Conservation (phyloP, 2,113 vertebrate species). For the Oceanodroma tethys region DNA sequence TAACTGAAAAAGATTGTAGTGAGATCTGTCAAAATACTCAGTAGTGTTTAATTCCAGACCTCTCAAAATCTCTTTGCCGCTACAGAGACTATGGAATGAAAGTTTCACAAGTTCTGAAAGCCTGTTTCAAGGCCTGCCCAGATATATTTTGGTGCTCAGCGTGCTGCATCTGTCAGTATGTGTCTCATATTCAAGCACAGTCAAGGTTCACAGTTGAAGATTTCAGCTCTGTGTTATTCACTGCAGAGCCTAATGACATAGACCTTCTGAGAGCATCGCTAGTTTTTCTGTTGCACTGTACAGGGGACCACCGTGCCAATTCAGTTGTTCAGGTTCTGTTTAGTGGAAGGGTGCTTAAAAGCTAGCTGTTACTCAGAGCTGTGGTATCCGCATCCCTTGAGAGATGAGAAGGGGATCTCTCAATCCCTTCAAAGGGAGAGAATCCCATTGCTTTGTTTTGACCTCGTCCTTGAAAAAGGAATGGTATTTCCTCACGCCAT, state of each 20-base stretch:
- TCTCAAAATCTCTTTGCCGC: background rate
- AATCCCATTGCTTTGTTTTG: background rate
- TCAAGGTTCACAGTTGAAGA: background rate
- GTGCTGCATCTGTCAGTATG: background rate
- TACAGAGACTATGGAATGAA: background rate
- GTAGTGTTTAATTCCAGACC: background rate
- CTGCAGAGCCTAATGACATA: background rate
- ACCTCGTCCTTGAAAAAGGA: background rate
- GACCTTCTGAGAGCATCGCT: background rate
- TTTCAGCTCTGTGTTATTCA: no score
- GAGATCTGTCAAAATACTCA: background rate
- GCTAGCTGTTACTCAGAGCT: background rate
- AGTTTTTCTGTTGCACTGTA: background rate
- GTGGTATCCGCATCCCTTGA: background rate
- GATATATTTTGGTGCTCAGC: background rate
- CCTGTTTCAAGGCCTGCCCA: background rate
- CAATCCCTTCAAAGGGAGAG: no score
- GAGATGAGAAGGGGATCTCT: no score
- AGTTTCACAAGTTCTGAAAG: background rate
- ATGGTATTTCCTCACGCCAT: background rate
- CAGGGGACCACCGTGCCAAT: background rate
- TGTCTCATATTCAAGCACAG: background rate
- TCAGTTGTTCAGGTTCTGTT: background rate
- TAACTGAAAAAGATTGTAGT: background rate
- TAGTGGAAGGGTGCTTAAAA: background rate